Base-by-base conservation (phyloP, 2,888 invertebrate genomes). In the Xylocampa areola region DNA sequence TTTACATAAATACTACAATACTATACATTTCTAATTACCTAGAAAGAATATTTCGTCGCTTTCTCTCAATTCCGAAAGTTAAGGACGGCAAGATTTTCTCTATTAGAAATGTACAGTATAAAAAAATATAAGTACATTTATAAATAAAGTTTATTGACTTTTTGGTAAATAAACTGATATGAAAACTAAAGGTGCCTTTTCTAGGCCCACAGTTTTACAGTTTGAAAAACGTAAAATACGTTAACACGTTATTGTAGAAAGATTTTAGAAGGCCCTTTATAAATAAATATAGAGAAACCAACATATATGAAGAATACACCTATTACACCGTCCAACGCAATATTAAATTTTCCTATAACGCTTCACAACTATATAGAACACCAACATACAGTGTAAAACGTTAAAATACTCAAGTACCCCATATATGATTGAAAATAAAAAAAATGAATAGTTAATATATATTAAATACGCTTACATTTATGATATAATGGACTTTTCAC, bases 401-500 rank as follows among this genome's bases (percentile, higher is more conserved):
- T 57, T 19, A 33, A 61, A 52, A 62, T 54, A 57, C 61, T 68
- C 73, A 55, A 60, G 67, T 55, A 61, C 57, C 65, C 66, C 51
- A 52, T 44, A 36, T 37, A 63, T 51, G 47, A 67, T 55, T 59
- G 54, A 67, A 69, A 68, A 71, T 68, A 58, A 66, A 53, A 51
- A 54, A 44, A 65, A 60, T 48, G 68, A 49, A 66, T 50, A 47
- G 57, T 75, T 68, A 59, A 54, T 58, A 63, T 58, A 75, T 51
- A 66, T 65, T 62, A 61, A 50, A 68, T 76, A 75, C 53, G 60
- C 66, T 67, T 79, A 78, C 23, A 63, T 49, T 71, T 65, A 68
- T 33, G 55, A 68, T 66, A 66, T 51, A 62, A 68, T 60, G 61
- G 67, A 71, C 65, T 70, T 64, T 68, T 71, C 65, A 59, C 55